phyloP scores from a whole-genome alignment of 2,797 vertebrate species.

The Neosilurus hyrtlii region DNA sequence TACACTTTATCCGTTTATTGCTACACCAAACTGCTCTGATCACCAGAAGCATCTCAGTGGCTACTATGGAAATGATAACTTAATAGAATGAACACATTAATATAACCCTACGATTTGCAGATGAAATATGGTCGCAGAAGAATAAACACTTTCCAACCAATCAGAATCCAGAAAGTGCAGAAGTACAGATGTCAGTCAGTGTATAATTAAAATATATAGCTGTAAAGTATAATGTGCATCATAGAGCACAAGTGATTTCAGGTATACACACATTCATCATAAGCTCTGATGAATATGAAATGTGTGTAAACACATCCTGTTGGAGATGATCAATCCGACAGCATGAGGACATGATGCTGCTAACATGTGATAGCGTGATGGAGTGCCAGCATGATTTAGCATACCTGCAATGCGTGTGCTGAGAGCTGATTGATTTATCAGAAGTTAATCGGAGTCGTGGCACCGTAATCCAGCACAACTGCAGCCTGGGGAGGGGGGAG shows the following conservation, averaged over 20 bases:
- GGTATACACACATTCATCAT: background rate
- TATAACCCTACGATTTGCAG: too few species aligned
- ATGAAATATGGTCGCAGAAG: too few species aligned
- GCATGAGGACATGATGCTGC: background rate
- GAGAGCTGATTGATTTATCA: slow-evolving; percentile 49
- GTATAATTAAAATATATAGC: too few species aligned
- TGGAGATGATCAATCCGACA: background rate
- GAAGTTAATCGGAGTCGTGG: slow-evolving; percentile 24
- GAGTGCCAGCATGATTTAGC: slow-evolving; percentile 8
- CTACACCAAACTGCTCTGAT: background rate
- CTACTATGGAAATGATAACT: too few species aligned
- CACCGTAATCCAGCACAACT: slow-evolving; percentile 41
- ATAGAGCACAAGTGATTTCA: too few species aligned
- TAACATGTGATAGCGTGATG: background rate
- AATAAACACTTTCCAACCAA: too few species aligned
- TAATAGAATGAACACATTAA: too few species aligned
- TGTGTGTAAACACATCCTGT: background rate
- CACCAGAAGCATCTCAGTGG: too few species aligned
- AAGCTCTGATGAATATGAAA: background rate
- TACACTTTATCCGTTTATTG: background rate
- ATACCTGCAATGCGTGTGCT: slow-evolving; percentile 43
- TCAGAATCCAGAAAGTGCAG: too few species aligned
- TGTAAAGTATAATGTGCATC: background rate
- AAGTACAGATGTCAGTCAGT: too few species aligned
- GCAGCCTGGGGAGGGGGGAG: slow-evolving; percentile 1